Percentiles rank a stretch among this genome's conserved stretches.
Conservation (phyloP, 2,113 vertebrate genomes). For the Cephalopterus ornatus region DNA sequence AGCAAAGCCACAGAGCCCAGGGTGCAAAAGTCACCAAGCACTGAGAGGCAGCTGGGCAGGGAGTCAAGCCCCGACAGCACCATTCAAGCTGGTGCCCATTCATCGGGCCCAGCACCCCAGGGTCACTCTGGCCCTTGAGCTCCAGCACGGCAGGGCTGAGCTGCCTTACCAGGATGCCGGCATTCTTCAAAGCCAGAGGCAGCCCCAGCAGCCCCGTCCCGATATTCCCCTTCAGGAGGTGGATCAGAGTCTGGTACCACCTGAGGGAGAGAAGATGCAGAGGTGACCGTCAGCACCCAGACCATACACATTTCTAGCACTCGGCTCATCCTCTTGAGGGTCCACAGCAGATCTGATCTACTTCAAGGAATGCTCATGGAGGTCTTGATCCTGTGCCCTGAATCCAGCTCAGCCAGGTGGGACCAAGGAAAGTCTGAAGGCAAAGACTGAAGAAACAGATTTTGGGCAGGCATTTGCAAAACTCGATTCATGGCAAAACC, state of each 20-base stretch:
- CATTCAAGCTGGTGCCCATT: neutral
- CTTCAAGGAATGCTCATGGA: neutral
- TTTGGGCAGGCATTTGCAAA: neutral
- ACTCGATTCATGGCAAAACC: neutral
- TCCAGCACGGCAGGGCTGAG: neutral
- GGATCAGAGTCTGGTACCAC: slow-evolving; percentile 91
- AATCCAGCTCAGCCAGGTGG: neutral
- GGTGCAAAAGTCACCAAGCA: neutral
- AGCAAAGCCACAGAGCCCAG: neutral
- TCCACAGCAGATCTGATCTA: neutral
- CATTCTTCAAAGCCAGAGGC: slow-evolving; percentile 93
- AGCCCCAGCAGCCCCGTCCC: slow-evolving; percentile 92
- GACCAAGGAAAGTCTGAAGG: rapidly evolving
- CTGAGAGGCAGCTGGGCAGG: neutral
- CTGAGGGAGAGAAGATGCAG: slow-evolving; percentile 62
- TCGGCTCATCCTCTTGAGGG: neutral
- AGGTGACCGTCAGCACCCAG: neutral
- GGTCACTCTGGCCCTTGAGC: neutral
- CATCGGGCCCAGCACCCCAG: rapidly evolving
- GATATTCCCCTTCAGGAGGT: slow-evolving; percentile 93
- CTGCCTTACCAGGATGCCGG: slow-evolving; percentile 89
- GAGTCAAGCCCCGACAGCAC: neutral
- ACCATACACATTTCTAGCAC: neutral
- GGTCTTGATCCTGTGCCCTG: neutral
- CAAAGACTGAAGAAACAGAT: neutral